Conservation (phyloP, 2,888 invertebrate species). For the Meloe dianella region DNA sequence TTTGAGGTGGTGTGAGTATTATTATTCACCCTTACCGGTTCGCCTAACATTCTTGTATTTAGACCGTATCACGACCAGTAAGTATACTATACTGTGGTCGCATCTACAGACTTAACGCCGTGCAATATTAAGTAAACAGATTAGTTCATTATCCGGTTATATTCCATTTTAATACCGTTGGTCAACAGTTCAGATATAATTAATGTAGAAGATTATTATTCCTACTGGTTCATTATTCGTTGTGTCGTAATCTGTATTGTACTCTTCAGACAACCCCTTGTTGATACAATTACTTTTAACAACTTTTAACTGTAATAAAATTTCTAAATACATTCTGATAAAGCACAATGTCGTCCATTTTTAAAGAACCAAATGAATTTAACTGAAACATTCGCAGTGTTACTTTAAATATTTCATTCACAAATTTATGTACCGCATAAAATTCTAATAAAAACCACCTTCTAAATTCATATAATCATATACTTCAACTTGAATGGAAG, state of each 20-base stretch:
- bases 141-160: slow-evolving; percentile 55
- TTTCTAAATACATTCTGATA: slow-evolving; percentile 14
- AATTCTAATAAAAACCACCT: slow-evolving; percentile 28
- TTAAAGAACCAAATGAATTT: not conserved
- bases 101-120: slow-evolving; percentile 44
- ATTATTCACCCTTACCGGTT: not conserved
- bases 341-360: not conserved
- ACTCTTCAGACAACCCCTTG: slow-evolving; percentile 31
- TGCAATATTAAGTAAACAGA: slow-evolving; percentile 55
- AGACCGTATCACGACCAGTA: slow-evolving; percentile 17
- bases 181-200: slow-evolving; percentile 56
- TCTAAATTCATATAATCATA: slow-evolving; percentile 21
- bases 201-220: slow-evolving; percentile 54
- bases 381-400: not conserved
- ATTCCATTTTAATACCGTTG: slow-evolving; percentile 54
- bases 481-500: slow-evolving; percentile 5
- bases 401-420: slow-evolving; percentile 26
- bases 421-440: slow-evolving; percentile 25
- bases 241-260: slow-evolving; percentile 33
- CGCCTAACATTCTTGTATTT: slow-evolving; percentile 27
- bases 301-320: slow-evolving; percentile 19
- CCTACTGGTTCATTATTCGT: slow-evolving; percentile 48
- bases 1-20: slow-evolving; percentile 23
- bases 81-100: slow-evolving; percentile 34
- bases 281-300: slow-evolving; percentile 38